Evolutionary conservation across 2,113 vertebrate genomes (phyloP), one percentile per base, ranked within the genome.

Genomic region (Phrynocephalus versicolor): DNA sequence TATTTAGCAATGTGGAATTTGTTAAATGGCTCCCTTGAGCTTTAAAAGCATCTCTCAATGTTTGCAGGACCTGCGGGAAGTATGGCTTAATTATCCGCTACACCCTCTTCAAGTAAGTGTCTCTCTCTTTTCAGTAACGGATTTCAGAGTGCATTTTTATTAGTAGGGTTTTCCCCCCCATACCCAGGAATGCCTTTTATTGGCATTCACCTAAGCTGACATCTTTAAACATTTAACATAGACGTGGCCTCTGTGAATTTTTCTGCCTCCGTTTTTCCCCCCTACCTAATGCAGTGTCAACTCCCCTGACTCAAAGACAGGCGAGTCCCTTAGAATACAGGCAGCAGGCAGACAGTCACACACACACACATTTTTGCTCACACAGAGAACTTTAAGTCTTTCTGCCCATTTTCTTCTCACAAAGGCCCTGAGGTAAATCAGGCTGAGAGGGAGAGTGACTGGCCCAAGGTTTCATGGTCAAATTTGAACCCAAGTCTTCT

Each of bases 81-180:
- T 99, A 93, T 99, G 99, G 99, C 98, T 99, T 95, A 97, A 99
- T 97, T 99, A 97, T 94, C 99, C 99, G 51, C 95, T 97, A 72
- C 99, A 99, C 96, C 99, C 98, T 92, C 97, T 99, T 89, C 99
- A 99, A 97, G 99, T 99, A 94, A 96, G 98, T 96, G 19, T 94
- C 81, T 91, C 90, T 91, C 90, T 86, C 72, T 89, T 90, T 93
- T 88, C 89, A 6, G 30, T 82, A 87, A 83, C 90, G 70, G 88
- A 78, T 87, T 92, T 84, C 37, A 83, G 69, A 86, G 84, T 64
- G 25, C 41, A 45, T 75, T 45, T 33, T 25, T 41, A 18, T 62
- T 62, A 0, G 37, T 41, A 41, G 9, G 39, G 16, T 71, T 35
- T 93, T 87, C 7, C 60, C 0, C 76, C 93, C 87, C 77, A 82